Conservation (phyloP, 2,888 invertebrate species). For the Petrolisthes cinctipes region DNA sequence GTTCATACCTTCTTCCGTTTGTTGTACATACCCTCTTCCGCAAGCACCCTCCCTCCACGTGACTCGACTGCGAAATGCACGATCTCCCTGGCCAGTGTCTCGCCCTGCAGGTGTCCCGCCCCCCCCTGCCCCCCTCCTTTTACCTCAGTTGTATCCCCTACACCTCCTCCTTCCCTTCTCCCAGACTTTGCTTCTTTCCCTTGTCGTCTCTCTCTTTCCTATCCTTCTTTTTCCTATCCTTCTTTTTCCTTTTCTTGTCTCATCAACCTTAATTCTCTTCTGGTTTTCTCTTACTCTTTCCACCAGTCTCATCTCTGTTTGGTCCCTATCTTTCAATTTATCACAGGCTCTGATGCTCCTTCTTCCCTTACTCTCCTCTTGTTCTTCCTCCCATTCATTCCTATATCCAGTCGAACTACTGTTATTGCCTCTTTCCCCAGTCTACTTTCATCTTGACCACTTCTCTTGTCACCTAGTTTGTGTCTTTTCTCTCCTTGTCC, state of each 20-base stretch:
- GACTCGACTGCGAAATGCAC: too few species aligned
- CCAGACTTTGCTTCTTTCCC: background rate
- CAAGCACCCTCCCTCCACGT: background rate
- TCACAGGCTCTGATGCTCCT: background rate
- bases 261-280: background rate
- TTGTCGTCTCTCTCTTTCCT: background rate
- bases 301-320: background rate
- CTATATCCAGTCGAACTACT: background rate
- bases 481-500: background rate
- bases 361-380: background rate
- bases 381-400: background rate
- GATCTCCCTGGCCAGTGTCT: background rate
- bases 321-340: too few species aligned
- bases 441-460: background rate
- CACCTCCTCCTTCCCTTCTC: background rate
- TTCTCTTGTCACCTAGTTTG: background rate
- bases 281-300: background rate
- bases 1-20: too few species aligned
- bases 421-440: background rate
- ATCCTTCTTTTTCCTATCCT: background rate
- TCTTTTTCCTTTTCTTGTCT: background rate
- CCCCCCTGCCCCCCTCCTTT: conserved; percentile 5
- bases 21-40: background rate
- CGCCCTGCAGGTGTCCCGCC: background rate
- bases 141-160: background rate